Evolutionary conservation across 2,888 invertebrate genomes (phyloP), one percentile per base, ranked within the genome.

Genomic region (Drosophila buzzatii): DNA sequence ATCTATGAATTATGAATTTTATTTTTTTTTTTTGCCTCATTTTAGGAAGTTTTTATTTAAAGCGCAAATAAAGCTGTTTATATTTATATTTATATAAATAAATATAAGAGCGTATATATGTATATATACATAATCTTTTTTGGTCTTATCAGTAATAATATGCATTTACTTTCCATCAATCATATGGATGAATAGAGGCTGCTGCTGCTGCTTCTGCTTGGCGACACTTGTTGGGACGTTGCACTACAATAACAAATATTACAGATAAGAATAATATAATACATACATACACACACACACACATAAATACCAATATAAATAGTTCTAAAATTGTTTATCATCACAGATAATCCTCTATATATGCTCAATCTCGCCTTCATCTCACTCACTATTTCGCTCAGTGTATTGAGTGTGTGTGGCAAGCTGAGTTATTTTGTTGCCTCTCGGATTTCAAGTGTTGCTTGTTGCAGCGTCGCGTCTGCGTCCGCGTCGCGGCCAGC

Each of bases 151-250:
- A 55, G 55, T 56, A 57, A 63, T 71, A 67, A 69, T 62, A 77
- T 51, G 51, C 51, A 82, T 71, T 70, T 80, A 74, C 57, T 68
- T 81, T 67, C 64, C 82, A 82, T 77, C 83, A 81, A 82, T 82
- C 77, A 82, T 70, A 49, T 64, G 60, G 45, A 56, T 33, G 5
- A 27, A 41, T 33, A 60, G 37, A 45, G 49, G 41, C 62, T 76
- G 76, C 33, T 79, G 76, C 31, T 27, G 27, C 27, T 27, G 14
- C 37, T 37, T 5, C 37, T 52, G 20, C 57, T 61, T 51, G 45
- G 44, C 63, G 60, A 62, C 49, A 49, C 27, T 51, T 51, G 55
- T 35, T 53, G 42, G 51, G 62, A 42, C 58, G 49, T 57, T 58
- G 60, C 55, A 37, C 70, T 49, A 63, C 68, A 73, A 63, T 53